Percentiles rank a stretch among this genome's conserved stretches.
Evolutionary conservation across 2,888 invertebrate species (phyloP).

Genomic region (Mimachlamys varia): DNA sequence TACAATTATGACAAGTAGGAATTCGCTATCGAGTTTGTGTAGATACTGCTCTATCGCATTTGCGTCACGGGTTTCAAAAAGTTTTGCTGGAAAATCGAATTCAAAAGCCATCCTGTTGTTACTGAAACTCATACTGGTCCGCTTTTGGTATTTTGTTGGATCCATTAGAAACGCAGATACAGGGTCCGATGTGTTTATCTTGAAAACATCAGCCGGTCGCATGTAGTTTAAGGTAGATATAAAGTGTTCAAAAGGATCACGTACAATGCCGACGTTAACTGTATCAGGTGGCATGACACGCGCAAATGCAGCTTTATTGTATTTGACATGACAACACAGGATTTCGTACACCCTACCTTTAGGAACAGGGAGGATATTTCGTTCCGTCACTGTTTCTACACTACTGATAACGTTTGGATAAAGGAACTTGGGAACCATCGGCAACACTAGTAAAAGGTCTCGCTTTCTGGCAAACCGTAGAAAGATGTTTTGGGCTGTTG

Average conservation of each 20-base stretch:
- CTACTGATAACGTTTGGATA: constrained; percentile 49
- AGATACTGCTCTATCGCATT: constrained; percentile 48
- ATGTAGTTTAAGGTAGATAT: constrained; percentile 58
- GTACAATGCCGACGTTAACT: constrained; percentile 57
- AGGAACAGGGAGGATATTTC: constrained; percentile 42
- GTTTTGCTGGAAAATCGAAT: constrained; percentile 54
- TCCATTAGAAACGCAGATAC: constrained; percentile 39
- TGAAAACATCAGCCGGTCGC: background rate
- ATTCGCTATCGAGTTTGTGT: constrained; percentile 54
- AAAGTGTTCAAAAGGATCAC: constrained; percentile 59
- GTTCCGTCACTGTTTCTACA: background rate
- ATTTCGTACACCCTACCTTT: constrained; percentile 38
- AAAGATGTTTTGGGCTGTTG: constrained; percentile 62
- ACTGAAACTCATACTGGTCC: constrained; percentile 50
- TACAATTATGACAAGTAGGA: constrained; percentile 56
- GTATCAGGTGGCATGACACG: constrained; percentile 57
- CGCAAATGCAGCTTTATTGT: constrained; percentile 43
- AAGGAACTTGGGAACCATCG: constrained; percentile 53
- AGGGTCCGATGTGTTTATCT: background rate
- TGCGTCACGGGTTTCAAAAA: constrained; percentile 47
- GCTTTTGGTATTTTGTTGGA: constrained; percentile 48
- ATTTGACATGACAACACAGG: constrained; percentile 43
- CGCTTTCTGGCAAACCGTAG: constrained; percentile 58
- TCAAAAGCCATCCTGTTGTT: constrained; percentile 59
- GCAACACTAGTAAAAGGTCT: constrained; percentile 57